Conservation (phyloP, 2,113 vertebrate genomes). For the Sphyrna mokarran region DNA sequence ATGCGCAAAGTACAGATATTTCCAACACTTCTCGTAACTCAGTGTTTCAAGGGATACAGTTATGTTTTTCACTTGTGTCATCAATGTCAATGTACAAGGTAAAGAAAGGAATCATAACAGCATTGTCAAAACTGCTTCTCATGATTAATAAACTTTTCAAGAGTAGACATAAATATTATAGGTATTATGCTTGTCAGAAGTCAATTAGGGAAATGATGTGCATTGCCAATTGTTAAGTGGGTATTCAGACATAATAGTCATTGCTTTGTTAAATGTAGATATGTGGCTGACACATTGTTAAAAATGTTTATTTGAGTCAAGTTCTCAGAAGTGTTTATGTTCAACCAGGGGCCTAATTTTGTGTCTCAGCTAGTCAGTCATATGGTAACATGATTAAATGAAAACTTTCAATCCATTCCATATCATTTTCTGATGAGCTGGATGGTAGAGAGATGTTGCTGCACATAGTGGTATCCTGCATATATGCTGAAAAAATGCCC, state of each 20-base stretch:
- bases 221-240: not conserved
- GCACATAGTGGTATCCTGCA: not conserved
- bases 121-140: not conserved
- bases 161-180: not conserved
- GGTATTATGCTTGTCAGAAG: not conserved
- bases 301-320: not conserved
- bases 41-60: not conserved
- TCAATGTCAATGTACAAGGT: not conserved
- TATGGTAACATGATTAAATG: not conserved
- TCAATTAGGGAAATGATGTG: not conserved
- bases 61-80: not conserved
- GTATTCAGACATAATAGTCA: not conserved
- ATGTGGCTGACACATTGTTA: not conserved
- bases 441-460: not conserved
- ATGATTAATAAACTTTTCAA: not conserved
- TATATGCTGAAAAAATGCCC: not conserved
- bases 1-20: not conserved
- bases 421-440: not conserved
- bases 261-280: not conserved
- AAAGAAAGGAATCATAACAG: not conserved
- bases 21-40: not conserved
- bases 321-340: not conserved
- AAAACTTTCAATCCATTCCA: not conserved
- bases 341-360: not conserved
- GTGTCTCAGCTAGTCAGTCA: not conserved